Evolutionary conservation across 2,113 vertebrate genomes (phyloP).

Genomic region (Butorides virescens): DNA sequence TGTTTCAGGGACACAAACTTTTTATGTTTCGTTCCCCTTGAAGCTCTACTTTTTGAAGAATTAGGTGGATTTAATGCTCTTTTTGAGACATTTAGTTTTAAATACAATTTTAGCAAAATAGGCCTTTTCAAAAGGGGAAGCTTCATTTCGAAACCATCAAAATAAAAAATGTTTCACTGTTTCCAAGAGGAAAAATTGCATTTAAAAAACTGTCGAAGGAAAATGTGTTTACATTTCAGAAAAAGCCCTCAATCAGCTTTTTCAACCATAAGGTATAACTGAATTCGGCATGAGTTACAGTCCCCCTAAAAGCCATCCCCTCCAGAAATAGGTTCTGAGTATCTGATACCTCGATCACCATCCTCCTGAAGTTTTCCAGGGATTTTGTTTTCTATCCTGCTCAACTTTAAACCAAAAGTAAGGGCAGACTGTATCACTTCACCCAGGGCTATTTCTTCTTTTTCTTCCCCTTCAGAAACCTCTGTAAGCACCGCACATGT

Average conservation of each 20-base stretch:
- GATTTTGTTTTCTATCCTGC: not conserved
- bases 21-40: not conserved
- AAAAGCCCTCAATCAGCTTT: not conserved
- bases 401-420: not conserved
- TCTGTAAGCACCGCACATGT: not conserved
- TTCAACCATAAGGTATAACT: not conserved
- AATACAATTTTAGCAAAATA: not conserved
- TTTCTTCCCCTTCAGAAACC: not conserved
- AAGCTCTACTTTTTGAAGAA: not conserved
- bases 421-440: not conserved
- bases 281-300: not conserved
- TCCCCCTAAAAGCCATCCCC: not conserved
- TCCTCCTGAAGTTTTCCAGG: not conserved
- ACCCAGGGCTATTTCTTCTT: not conserved
- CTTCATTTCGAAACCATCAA: not conserved
- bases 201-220: not conserved
- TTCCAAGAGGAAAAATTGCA: slow-evolving; percentile 22
- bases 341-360: not conserved
- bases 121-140: not conserved
- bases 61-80: not conserved
- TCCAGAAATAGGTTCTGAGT: not conserved
- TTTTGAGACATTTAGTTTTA: not conserved
- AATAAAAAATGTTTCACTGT: not conserved
- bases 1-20: not conserved
- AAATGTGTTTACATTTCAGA: not conserved